Base-by-base conservation (phyloP, 92 coral and sea anemone species). In the Phymanthus crucifer region DNA sequence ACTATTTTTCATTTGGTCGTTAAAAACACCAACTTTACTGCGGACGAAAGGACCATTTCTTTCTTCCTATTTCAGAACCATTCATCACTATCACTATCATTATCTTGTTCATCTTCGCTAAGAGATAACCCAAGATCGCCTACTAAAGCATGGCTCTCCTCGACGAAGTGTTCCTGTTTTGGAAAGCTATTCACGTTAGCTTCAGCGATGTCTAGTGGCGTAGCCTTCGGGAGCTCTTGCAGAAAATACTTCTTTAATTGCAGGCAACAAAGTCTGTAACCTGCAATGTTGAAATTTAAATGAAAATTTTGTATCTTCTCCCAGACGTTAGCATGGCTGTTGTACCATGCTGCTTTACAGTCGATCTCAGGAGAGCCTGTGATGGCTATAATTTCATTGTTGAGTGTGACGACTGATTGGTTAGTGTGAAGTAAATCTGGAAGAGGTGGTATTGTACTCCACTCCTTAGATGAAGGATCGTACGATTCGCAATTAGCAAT, bases 401-500 rank as follows among this genome's bases (percentile, higher is more conserved):
- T 85, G 16, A 89, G 78, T 21, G 81, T 70, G 52, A 89, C 78
- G 19, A 85, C 85, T 7, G 84, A 77, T 58, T 85, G 87, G 58
- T 81, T 80, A 11, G 84, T 81, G 72, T 54, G 32, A 3, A 73
- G 76, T 23, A 87, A 77, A 73, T 86, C 80, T 12, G 88, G 90
- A 3, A 89, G 76, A 4, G 67, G 75, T 69, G 90, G 85, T 26
- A 89, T 89, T 32, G 52, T 26, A n/a, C 36, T 61, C 97, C 97
- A 92, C 61, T 80, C 76, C 40, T 73, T 57, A 12, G 72, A 75
- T 0, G 34, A 19, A 1, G 85, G 86, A 43, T 76, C 77, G 34
- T 85, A 86, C 33, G 89, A 83, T 68, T 92, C 97, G 61, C 91
- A 90, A 12, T 71, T 74, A 9, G 83, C 3, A 26, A 86, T 80